phyloP scores from a whole-genome alignment of 1,140 invertebrate species.

The Brachionus asplanchnoidis region DNA sequence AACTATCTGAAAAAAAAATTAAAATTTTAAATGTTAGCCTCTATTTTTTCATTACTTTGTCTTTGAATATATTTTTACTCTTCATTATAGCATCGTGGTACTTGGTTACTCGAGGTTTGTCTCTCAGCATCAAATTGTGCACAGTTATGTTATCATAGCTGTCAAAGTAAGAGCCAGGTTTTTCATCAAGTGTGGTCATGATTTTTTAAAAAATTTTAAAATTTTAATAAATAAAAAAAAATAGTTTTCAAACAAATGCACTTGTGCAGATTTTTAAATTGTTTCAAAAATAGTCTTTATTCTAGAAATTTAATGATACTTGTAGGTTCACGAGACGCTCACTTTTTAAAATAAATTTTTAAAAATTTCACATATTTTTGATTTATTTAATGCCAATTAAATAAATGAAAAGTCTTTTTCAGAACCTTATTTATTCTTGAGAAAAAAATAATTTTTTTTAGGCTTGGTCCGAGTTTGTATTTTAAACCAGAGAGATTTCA shows the following conservation, averaged over 20 bases:
- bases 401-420: no score
- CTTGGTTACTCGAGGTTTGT: not conserved
- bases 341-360: not conserved
- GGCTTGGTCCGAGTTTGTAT: not conserved
- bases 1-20: constrained; percentile 63
- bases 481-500: not conserved
- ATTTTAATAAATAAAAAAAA: not conserved
- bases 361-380: not conserved
- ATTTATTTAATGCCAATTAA: not conserved
- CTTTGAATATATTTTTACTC: constrained; percentile 50
- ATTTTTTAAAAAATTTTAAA: not conserved
- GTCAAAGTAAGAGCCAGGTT: constrained; percentile 30
- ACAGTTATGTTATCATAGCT: constrained; percentile 34
- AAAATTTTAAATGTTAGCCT: not conserved
- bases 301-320: not conserved
- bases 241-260: not conserved
- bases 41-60: constrained; percentile 45
- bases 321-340: not conserved
- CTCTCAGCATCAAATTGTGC: constrained; percentile 33
- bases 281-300: not conserved
- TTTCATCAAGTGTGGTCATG: constrained; percentile 25
- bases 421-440: not conserved
- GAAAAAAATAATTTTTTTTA: not conserved
- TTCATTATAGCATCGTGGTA: constrained; percentile 53
- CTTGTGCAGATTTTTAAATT: not conserved